These are phyloP conservation scores for Tolmerus cingulatus DNA, from an alignment of 2,888 invertebrate genomes.

Conservation along the genomic window DNA sequence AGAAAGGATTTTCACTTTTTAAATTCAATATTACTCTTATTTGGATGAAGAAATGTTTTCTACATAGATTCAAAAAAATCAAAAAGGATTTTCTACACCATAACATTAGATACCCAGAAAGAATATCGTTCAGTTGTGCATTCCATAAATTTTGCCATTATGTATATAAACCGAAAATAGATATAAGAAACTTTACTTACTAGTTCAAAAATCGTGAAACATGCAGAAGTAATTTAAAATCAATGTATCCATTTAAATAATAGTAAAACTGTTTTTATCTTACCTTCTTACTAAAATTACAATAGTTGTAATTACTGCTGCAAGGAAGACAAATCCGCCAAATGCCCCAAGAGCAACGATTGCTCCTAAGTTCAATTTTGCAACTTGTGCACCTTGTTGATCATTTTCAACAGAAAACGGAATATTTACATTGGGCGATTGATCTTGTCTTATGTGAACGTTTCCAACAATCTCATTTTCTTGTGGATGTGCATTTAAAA, in stretches of 20 bases:
- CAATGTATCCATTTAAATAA: neutral
- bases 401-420: slow-evolving; percentile 73
- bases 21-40: no score
- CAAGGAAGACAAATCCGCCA: slow-evolving; percentile 88
- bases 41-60: no score
- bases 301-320: slow-evolving; percentile 87
- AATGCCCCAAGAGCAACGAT: slow-evolving; percentile 89
- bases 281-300: slow-evolving; percentile 89
- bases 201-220: neutral
- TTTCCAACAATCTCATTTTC: slow-evolving; percentile 77
- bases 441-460: slow-evolving; percentile 68
- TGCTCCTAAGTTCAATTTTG: slow-evolving; percentile 83
- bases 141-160: neutral
- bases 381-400: slow-evolving; percentile 63
- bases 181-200: neutral
- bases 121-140: neutral
- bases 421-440: slow-evolving; percentile 73
- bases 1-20: neutral
- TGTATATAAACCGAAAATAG: neutral
- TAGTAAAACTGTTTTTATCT: slow-evolving; percentile 52
- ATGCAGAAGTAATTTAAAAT: neutral
- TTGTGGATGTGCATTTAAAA: slow-evolving; percentile 75
- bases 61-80: no score
- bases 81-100: no score
- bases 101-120: neutral